Evolutionary conservation across 2,888 invertebrate genomes (phyloP), one percentile per base, ranked within the genome.

Genomic region (Petrophora chlorosata): DNA sequence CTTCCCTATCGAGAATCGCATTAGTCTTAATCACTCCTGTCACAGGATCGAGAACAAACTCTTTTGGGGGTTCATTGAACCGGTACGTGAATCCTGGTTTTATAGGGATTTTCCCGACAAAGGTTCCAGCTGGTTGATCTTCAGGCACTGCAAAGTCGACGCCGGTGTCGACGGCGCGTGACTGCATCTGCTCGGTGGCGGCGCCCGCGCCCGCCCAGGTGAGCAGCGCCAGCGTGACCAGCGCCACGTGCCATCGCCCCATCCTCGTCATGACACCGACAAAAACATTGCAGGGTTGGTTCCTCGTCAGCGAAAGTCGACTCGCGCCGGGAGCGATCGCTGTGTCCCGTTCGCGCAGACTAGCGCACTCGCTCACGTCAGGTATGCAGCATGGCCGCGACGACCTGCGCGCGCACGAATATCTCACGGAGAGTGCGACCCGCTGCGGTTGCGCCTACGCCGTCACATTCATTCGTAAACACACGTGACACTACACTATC

Each of bases 81-180:
- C 97, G 93, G 79, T 98, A 99, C 0, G 96, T 96, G 79, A 97
- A 98, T 52, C 95, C 96, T 3, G 95, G 93, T 79, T 96, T 95
- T 4, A 93, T 95, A 17, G 97, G 97, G 65, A 99, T 97, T 66
- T 92, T 92, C 8, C 98, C 99, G 15, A 98, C 97, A 32, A 94
- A 79, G 0, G 96, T 96, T 30, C 96, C 97, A 48, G 93, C 92
- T 5, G 96, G 95, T 74, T 95, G 94, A 53, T 96, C 96, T 83
- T 99, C 99, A 47, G 93, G 91, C 56, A 98, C 94, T 73, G 96
- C 95, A 69, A 98, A 94, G 69, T 96, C 95, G 34, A 97, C 95
- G 63, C 96, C 92, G 26, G 96, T 96, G 79, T 97, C 96, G 52
- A 96, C 96, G 44, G 96, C 96, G 63, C 96, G 92, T 59, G 96